Conservation (phyloP, 1,140 invertebrate species). For the Leguminivora glycinivorella region DNA sequence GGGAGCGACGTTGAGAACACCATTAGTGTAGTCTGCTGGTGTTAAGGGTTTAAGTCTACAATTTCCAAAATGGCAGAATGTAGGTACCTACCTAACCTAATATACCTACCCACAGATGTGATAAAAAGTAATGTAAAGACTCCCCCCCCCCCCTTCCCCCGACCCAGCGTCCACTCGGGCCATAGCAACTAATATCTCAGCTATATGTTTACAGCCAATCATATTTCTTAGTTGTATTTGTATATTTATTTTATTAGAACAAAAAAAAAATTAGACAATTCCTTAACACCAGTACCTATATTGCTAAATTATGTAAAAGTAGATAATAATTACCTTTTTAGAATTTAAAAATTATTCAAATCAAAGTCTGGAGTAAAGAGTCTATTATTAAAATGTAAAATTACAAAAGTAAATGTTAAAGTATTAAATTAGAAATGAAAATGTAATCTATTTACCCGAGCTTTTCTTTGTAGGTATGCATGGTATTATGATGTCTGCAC, state of each 20-base stretch:
- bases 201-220: no score
- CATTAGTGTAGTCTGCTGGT: background rate
- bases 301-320: conserved; percentile 7
- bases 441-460: conserved; percentile 19
- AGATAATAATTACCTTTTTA: conserved; percentile 37
- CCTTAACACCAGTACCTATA: background rate
- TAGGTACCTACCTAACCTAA: background rate
- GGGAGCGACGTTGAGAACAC: conserved; percentile 14
- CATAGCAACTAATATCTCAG: no score
- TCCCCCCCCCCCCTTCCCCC: no score
- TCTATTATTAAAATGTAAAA: conserved; percentile 45
- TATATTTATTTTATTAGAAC: no score
- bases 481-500: background rate
- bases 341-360: conserved; percentile 36
- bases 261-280: background rate
- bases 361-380: conserved; percentile 49
- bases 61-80: background rate
- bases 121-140: no score
- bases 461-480: background rate
- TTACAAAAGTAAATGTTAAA: conserved; percentile 33
- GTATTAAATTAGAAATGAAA: conserved; percentile 23
- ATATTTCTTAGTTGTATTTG: no score
- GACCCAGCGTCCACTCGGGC: no score
- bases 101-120: no score
- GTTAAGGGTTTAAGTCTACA: background rate